Percentiles rank a stretch among this genome's conserved stretches.
phyloP scores from a whole-genome alignment of 2,888 invertebrate genomes.

The Aporophyla nigra region DNA sequence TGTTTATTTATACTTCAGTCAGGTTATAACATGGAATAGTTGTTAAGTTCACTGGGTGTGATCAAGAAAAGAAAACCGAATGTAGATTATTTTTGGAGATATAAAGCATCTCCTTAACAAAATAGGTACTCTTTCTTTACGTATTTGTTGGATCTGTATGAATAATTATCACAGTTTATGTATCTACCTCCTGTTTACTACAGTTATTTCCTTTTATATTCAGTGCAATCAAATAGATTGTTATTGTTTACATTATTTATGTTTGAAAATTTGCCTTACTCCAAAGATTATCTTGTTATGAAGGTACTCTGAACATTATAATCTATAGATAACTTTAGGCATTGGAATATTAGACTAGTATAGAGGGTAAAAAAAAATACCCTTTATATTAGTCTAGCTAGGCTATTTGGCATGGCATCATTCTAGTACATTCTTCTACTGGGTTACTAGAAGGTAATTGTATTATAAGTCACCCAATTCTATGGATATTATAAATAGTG shows the following conservation, averaged over 20 bases:
- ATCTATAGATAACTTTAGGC: neutral
- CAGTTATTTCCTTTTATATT: neutral
- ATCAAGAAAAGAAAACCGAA: neutral
- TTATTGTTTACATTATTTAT: constrained; percentile 10
- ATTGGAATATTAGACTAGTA: neutral
- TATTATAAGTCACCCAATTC: no score
- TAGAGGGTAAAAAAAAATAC: neutral
- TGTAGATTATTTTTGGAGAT: neutral
- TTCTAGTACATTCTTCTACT: no score
- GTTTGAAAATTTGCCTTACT: neutral
- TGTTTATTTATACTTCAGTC: constrained; percentile 36
- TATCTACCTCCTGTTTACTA: neutral
- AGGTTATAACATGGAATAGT: constrained; percentile 5
- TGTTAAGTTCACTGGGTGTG: constrained; percentile 25
- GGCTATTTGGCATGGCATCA: no score
- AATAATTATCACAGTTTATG: neutral
- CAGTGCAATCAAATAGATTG: neutral
- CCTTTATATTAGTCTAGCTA: no score
- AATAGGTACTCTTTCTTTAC: neutral
- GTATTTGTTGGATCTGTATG: neutral
- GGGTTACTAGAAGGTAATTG: no score
- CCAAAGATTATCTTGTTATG: neutral
- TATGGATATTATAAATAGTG: no score
- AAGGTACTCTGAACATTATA: neutral
- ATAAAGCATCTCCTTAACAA: neutral